phyloP scores from a whole-genome alignment of 2,888 invertebrate genomes.

The Pelosia muscerda region DNA sequence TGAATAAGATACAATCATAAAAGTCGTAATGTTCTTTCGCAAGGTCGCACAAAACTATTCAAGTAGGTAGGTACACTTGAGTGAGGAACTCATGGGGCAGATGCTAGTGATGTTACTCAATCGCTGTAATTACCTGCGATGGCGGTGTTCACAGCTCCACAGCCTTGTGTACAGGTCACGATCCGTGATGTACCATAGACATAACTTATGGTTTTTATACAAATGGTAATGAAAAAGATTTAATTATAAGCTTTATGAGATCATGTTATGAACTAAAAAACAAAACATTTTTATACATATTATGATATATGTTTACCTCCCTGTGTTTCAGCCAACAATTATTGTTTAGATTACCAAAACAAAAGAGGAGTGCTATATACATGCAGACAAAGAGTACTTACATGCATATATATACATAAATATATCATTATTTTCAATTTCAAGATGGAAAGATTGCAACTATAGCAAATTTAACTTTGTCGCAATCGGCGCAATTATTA shows the following conservation, averaged over 20 bases:
- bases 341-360: too few species aligned
- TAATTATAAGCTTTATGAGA: conserved; percentile 14
- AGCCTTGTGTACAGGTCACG: conserved; percentile 39
- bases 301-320: too few species aligned
- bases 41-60: conserved; percentile 19
- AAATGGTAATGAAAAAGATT: conserved; percentile 8
- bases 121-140: conserved; percentile 38
- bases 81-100: conserved; percentile 36
- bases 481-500: neutral
- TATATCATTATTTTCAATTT: neutral
- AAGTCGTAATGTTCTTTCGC: neutral
- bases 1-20: neutral
- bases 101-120: conserved; percentile 40
- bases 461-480: neutral
- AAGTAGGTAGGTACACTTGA: conserved; percentile 18
- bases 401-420: too few species aligned
- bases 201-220: conserved; percentile 10
- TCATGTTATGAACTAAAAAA: neutral
- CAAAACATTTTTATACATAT: too few species aligned
- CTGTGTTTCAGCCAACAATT: too few species aligned
- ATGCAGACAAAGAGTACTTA: too few species aligned
- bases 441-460: neutral
- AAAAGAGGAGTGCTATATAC: too few species aligned
- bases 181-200: conserved; percentile 16
- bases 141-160: conserved; percentile 34